Evolutionary conservation across 64 coral and sea anemone genomes (phyloP).

Genomic region (Astreopora myriophthalma): DNA sequence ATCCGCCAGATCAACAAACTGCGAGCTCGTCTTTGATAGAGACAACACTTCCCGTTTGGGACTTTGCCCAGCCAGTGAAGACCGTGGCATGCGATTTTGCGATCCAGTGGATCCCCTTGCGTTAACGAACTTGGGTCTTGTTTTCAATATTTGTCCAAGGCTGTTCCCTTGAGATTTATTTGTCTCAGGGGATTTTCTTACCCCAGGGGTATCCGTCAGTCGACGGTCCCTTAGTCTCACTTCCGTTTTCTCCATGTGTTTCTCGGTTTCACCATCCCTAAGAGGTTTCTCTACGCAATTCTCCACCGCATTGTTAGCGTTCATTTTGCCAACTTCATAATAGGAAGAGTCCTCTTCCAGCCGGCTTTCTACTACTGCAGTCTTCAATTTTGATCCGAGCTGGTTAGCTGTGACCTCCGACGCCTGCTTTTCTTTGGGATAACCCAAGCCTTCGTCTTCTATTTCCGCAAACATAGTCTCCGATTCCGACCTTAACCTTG

Average conservation of each 20-base stretch:
- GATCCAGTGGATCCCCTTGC: not conserved
- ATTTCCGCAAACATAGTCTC: not conserved
- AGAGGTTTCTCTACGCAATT: not conserved
- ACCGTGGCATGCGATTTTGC: not conserved
- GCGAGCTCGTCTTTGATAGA: not conserved
- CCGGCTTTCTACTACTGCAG: not conserved
- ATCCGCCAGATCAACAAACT: conserved; percentile 35
- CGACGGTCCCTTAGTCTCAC: not conserved
- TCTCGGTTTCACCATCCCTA: not conserved
- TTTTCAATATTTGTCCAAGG: not conserved
- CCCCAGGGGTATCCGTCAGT: not conserved
- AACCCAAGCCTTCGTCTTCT: not conserved
- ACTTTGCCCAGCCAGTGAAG: not conserved
- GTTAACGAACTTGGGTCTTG: not conserved
- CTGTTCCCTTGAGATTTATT: not conserved
- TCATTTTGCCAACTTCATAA: not conserved
- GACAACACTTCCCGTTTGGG: not conserved
- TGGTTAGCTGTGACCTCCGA: not conserved
- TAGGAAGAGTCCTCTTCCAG: not conserved
- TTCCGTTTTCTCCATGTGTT: not conserved
- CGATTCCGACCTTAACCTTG: not conserved
- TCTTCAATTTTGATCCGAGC: not conserved
- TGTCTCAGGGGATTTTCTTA: not conserved
- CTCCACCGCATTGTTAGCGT: not conserved
- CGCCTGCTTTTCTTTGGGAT: not conserved